Evolutionary conservation across 1,140 invertebrate species (phyloP).

Genomic region (Dolichoris vasculosae): DNA sequence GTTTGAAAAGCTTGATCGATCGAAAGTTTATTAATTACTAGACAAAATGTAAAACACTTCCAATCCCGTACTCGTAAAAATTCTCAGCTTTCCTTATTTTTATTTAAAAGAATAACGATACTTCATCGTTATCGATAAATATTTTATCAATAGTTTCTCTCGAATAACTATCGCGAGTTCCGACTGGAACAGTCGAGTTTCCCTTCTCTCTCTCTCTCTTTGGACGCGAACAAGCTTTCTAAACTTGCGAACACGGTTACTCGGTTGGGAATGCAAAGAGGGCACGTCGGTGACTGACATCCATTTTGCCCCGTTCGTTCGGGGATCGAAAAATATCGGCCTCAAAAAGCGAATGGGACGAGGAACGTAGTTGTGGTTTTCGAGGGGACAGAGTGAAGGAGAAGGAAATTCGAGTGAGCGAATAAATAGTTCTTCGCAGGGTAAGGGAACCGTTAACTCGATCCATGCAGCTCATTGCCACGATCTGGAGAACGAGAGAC

Average conservation of each 20-base stretch:
- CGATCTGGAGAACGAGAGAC: not conserved
- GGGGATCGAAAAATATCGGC: not conserved
- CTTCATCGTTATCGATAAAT: too few species aligned
- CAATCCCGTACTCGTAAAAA: not conserved
- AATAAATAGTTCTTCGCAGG: not conserved
- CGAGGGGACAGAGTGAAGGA: conserved; percentile 1
- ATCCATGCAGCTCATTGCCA: not conserved
- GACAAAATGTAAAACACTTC: not conserved
- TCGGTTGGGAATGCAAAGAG: not conserved
- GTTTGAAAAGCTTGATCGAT: too few species aligned
- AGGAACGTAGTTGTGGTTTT: too few species aligned
- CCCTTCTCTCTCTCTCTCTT: not conserved
- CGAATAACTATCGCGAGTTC: not conserved
- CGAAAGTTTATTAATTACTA: too few species aligned
- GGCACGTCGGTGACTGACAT: not conserved
- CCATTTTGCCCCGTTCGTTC: not conserved
- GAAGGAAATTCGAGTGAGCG: not conserved
- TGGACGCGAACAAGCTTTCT: not conserved
- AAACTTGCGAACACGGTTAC: not conserved
- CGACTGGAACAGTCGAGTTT: not conserved
- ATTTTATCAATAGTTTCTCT: not conserved
- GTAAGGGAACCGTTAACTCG: conserved; percentile 16
- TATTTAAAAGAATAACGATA: too few species aligned
- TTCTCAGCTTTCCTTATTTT: too few species aligned
- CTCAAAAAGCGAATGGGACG: too few species aligned